Evolutionary conservation across 2,797 vertebrate species (phyloP), one percentile per base, ranked within the genome.

Genomic region (Microcaecilia unicolor): DNA sequence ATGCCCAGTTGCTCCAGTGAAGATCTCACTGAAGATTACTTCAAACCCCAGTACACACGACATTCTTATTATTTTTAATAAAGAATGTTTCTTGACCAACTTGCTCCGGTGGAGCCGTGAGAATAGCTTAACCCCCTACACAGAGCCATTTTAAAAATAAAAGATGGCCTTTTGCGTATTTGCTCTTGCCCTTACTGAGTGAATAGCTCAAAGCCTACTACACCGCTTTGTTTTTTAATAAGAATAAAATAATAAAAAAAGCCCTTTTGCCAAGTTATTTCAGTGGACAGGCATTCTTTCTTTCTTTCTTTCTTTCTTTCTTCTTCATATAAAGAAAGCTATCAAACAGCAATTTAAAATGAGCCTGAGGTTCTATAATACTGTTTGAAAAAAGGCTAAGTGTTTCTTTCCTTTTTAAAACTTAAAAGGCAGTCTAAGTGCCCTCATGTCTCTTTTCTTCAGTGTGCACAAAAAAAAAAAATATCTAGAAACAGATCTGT

Each of bases 201-300:
- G 14, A 44, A 22, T 18, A 37, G 4, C 16, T 6, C 10, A 28
- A 3, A 0, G 4, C 10, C 40, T 37, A 31, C 16, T 6, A 4
- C 0, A 23, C 0, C 8, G 5, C 6, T 22, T 34, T 18, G 6
- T 15, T 18, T 21, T n/a, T 5, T 9, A 9, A 8, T 10, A 2
- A 1, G n/a, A 18, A 36, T 14, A 4, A 10, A 7, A n/a, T n/a
- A n/a, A n/a, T 4, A 4, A 0, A 0, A 6, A n/a, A 19, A 24
- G n/a, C 27, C 10, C 1, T 4, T 10, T 31, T 14, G 22, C 8
- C n/a, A 13, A 1, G 9, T 28, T n/a, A 4, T n/a, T 3, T n/a
- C 17, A 44, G 38, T 13, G 31, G 38, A 10, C 18, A 26, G 15
- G 39, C n/a, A n/a, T 37, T 26, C 13, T 25, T 51, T 37, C 25